These are phyloP conservation scores for Phylloscopus collybita DNA, from an alignment of 2,797 vertebrate genomes.

Conservation along the genomic window DNA sequence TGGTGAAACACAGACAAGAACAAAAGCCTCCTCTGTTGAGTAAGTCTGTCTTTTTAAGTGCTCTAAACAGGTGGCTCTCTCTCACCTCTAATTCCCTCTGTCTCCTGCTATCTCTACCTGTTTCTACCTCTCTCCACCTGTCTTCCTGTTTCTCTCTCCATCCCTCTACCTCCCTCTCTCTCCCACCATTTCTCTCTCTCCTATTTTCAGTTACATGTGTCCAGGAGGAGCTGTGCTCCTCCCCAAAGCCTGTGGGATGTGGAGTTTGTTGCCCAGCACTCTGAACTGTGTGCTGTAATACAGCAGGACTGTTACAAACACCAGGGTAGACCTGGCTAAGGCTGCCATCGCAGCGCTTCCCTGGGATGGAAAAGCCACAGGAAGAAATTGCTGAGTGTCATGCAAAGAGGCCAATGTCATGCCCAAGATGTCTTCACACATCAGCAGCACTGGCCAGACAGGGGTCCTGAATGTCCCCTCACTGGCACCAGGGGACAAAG, in stretches of 20 bases:
- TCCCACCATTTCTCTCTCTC: not conserved
- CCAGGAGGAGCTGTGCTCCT: not conserved
- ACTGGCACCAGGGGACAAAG: not conserved
- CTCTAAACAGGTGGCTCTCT: not conserved
- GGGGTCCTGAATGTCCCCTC: not conserved
- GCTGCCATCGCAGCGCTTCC: fast-evolving
- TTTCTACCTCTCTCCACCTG: not conserved
- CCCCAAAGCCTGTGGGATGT: not conserved
- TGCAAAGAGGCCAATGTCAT: not conserved
- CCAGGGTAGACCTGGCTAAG: not conserved
- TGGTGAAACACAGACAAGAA: not conserved
- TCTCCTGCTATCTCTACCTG: not conserved
- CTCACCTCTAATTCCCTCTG: not conserved
- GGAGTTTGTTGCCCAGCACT: not conserved
- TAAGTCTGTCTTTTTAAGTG: not conserved
- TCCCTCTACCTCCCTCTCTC: no score
- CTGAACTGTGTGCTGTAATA: not conserved
- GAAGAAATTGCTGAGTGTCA: not conserved
- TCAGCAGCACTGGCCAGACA: not conserved
- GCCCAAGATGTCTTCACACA: fast-evolving
- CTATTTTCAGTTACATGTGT: fast-evolving
- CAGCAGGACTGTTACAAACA: not conserved
- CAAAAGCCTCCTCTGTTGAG: not conserved
- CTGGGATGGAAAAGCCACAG: not conserved
- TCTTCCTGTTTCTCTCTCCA: no score